Base-by-base conservation (phyloP, 2,888 invertebrate species). In the Phyto melanocephala region DNA sequence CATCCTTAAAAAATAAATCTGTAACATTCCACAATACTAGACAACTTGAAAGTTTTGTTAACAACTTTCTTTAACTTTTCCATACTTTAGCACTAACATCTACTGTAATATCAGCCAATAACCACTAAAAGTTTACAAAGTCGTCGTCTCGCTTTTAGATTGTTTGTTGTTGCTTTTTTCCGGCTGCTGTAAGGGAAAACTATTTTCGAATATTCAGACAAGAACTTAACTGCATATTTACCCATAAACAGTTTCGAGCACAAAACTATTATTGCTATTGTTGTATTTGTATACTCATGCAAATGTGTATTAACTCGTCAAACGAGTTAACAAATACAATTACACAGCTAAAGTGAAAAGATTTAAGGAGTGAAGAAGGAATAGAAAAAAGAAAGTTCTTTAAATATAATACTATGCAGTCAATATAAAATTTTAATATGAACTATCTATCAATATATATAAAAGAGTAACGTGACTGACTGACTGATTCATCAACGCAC, bases 241-340 rank as follows among this genome's bases (percentile, higher is more conserved):
- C 47, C 63, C 70, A 54, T 78, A 78, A 78, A 75, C 50, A 80
- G 76, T 81, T 72, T 79, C 71, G 62, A 72, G 68, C 54, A 40
- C 50, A 75, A 70, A 81, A 72, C 81, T 79, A 62, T 68, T 79
- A 24, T 58, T 78, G 56, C n/a, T 13, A 28, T 28, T 35, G 35
- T n/a, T n/a, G 20, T 71, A 47, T 60, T 71, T 17, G 42, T 45
- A 52, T 17, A 22, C 17, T 54, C 24, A 24, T 11, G 35, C 11
- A 50, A 24, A 70, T 28, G 28, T 6, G 6, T 28, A 28, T 3
- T 5, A 28, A 6, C 10, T 5, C 24, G 24, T 52, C 1, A 24
- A 40, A 22, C 20, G 22, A 47, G 35, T 37, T 37, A 37, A 35
- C 28, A 62, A 78, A 81, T 22, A 71, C 65, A 67, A 60, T 79